A percentile compares a stretch with the other conserved stretches of the same genome.
phyloP scores from a whole-genome alignment of 1,140 invertebrate genomes.

The Drosophila auraria region DNA sequence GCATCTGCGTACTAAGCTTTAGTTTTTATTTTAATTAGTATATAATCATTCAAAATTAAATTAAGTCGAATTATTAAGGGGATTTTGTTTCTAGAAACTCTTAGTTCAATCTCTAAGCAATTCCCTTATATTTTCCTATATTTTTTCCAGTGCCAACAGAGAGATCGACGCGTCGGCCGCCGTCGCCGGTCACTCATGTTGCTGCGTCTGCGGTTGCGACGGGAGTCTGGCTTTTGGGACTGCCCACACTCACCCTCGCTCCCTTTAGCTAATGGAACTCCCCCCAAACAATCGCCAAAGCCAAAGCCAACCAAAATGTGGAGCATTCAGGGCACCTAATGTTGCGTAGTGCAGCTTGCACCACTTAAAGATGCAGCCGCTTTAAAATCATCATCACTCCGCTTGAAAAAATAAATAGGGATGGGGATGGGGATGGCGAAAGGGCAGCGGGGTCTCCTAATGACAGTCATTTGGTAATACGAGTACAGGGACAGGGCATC shows the following conservation, averaged over 20 bases:
- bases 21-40: no score
- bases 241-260: not conserved
- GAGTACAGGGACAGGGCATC: constrained; percentile 34
- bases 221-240: constrained; percentile 23
- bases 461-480: constrained; percentile 71
- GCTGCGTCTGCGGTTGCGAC: constrained; percentile 54
- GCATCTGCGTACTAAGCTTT: no score
- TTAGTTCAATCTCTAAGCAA: no score
- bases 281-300: not conserved
- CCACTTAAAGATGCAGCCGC: constrained; percentile 53
- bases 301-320: constrained; percentile 43
- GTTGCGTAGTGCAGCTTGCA: constrained; percentile 47
- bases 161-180: constrained; percentile 5
- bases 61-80: no score
- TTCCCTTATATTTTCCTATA: no score
- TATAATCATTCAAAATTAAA: no score
- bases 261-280: constrained; percentile 54
- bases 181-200: constrained; percentile 45
- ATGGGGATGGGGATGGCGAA: no score
- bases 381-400: constrained; percentile 34
- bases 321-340: constrained; percentile 71
- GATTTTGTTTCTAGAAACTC: no score
- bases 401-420: constrained; percentile 11
- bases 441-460: constrained; percentile 5
- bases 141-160: not conserved